Conservation (phyloP, 2,888 invertebrate genomes). For the Erebia palarica region DNA sequence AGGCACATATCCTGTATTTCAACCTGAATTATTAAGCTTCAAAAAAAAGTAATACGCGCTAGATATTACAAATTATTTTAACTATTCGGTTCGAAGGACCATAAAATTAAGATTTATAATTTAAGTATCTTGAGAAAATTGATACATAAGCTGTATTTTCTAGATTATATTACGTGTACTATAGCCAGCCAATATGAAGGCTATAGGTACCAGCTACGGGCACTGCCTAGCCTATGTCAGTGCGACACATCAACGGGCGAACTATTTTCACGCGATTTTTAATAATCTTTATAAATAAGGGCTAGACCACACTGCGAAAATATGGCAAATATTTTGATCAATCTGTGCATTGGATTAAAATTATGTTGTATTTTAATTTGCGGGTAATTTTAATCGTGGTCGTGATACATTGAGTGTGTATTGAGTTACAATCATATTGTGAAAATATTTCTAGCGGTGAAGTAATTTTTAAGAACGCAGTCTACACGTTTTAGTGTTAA, state of each 20-base stretch:
- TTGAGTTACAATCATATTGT: background rate
- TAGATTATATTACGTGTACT: background rate
- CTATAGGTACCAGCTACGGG: background rate
- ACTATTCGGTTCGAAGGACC: too few relatives aligned
- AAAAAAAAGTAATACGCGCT: background rate
- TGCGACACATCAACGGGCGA: background rate
- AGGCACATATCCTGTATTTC: background rate
- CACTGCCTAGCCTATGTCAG: background rate
- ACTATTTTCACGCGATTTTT: background rate
- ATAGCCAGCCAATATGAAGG: background rate
- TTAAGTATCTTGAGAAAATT: too few relatives aligned
- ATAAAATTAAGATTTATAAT: too few relatives aligned
- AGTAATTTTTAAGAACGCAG: background rate
- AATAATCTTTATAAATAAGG: background rate
- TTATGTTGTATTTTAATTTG: too few relatives aligned
- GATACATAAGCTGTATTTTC: too few relatives aligned
- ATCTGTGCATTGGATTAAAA: too few relatives aligned
- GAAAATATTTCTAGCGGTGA: background rate
- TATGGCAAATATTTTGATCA: too few relatives aligned
- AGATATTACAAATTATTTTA: background rate
- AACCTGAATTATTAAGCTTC: background rate
- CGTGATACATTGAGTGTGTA: too few relatives aligned
- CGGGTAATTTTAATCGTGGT: too few relatives aligned
- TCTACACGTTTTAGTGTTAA: conserved; percentile 17
- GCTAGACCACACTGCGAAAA: too few relatives aligned